phyloP scores from a whole-genome alignment of 2,888 invertebrate species.

The Calliphora vomitoria region DNA sequence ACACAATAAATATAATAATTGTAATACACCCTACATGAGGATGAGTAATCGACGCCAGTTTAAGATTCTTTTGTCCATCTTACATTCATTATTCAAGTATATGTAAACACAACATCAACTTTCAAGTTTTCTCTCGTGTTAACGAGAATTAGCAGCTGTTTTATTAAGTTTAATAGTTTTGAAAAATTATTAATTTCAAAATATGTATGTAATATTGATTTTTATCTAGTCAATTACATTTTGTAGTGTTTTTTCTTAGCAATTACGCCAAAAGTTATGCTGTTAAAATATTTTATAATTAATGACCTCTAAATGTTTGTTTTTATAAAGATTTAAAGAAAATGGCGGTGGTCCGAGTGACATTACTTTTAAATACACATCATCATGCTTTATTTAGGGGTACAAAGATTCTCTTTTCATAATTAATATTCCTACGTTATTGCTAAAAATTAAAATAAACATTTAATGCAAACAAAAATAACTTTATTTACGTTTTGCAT shows the following conservation, averaged over 20 bases:
- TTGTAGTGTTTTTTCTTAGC: too few species aligned
- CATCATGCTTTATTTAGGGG: not conserved
- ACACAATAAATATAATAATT: not conserved
- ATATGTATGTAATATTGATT: too few species aligned
- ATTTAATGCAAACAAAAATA: not conserved
- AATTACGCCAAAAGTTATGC: too few species aligned
- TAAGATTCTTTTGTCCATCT: too few species aligned
- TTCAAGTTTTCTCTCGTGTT: too few species aligned
- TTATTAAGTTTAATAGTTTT: too few species aligned
- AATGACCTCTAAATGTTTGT: slow-evolving; percentile 8
- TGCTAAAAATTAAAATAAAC: not conserved
- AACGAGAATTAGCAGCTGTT: too few species aligned
- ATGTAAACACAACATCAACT: too few species aligned
- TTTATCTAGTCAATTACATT: too few species aligned
- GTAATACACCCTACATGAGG: not conserved
- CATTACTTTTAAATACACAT: not conserved
- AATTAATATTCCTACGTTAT: not conserved
- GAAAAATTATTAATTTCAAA: too few species aligned
- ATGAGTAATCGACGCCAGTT: not conserved
- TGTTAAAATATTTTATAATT: too few species aligned
- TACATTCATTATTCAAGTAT: too few species aligned
- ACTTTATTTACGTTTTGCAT: slow-evolving; percentile 16
- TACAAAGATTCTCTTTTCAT: not conserved
- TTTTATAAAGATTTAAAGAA: not conserved
- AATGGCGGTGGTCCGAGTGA: slow-evolving; percentile 4